phyloP scores from a whole-genome alignment of 1,140 invertebrate species.

The Drosophila miranda region DNA sequence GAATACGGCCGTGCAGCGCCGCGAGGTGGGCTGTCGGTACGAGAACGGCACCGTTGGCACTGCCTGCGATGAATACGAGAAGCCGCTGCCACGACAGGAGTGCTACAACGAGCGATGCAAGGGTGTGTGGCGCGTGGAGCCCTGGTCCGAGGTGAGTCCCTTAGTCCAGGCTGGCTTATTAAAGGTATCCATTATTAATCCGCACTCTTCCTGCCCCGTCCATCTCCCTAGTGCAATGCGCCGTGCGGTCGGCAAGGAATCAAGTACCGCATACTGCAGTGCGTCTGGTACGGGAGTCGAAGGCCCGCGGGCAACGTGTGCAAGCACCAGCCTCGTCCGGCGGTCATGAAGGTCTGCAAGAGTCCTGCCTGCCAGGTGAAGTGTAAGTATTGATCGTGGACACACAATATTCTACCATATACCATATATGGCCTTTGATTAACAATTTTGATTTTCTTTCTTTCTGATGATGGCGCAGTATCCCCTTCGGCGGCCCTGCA shows the following conservation, averaged over 20 bases:
- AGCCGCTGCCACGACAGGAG: conserved; percentile 88
- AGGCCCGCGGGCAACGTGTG: conserved; percentile 92
- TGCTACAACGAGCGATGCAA: conserved; percentile 91
- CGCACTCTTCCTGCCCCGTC: background rate
- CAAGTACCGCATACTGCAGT: conserved; percentile 92
- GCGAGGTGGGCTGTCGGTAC: conserved; percentile 88
- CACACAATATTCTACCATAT: background rate
- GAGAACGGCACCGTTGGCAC: conserved; percentile 85
- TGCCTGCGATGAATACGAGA: conserved; percentile 87
- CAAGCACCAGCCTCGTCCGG: conserved; percentile 87
- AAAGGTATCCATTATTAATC: conserved; percentile 32
- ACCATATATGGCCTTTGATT: background rate
- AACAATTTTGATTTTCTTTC: background rate
- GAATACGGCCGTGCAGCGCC: conserved; percentile 90
- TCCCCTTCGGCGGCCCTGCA: conserved; percentile 20
- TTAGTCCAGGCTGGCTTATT: conserved; percentile 12
- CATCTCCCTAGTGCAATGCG: conserved; percentile 87
- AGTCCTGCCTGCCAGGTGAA: conserved; percentile 85
- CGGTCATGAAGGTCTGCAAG: conserved; percentile 90
- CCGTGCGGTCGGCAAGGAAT: conserved; percentile 88
- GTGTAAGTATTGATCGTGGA: conserved; percentile 62
- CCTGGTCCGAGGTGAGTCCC: conserved; percentile 92
- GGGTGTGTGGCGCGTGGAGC: conserved; percentile 91
- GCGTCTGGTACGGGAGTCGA: conserved; percentile 93
- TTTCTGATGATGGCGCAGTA: conserved; percentile 2